phyloP scores from a whole-genome alignment of 1,140 invertebrate species.

The Cyclargus thomasi region DNA sequence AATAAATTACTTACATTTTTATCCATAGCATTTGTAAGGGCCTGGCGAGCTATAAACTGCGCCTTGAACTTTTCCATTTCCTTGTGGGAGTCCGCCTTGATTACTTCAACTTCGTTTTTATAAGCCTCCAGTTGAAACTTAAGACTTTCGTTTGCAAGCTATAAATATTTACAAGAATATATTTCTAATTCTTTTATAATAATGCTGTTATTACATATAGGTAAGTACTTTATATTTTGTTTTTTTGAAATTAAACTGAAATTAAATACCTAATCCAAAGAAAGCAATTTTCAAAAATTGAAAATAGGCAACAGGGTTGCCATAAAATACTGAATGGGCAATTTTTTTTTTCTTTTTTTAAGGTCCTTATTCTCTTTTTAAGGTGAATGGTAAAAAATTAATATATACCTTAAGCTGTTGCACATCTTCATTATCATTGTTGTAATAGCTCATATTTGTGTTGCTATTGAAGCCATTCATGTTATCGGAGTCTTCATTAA shows the following conservation, averaged over 20 bases:
- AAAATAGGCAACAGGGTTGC: no score
- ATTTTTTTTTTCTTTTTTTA: no score
- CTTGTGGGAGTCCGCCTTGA: constrained; percentile 78
- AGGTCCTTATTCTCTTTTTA: no score
- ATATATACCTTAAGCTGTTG: constrained; percentile 56
- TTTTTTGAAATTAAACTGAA: no score
- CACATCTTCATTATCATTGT: constrained; percentile 39
- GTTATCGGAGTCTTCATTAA: constrained; percentile 46
- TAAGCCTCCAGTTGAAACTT: constrained; percentile 95
- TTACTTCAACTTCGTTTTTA: constrained; percentile 90
- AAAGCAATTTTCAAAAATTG: no score
- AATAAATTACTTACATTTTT: constrained; percentile 44
- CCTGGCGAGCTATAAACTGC: constrained; percentile 62
- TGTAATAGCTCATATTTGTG: constrained; percentile 24
- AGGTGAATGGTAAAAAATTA: no score
- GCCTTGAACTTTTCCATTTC: constrained; percentile 71
- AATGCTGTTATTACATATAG: no score
- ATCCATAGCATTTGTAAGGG: constrained; percentile 47
- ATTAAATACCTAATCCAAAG: no score
- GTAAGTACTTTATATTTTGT: no score
- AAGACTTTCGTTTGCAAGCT: constrained; percentile 94
- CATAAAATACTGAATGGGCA: no score
- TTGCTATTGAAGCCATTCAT: constrained; percentile 39
- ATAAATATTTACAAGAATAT: constrained; percentile 22
- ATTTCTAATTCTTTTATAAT: no score